A percentile compares a stretch with the other conserved stretches of the same genome.
Conservation (phyloP, 1,140 invertebrate species). For the Eupristina koningsbergeri region DNA sequence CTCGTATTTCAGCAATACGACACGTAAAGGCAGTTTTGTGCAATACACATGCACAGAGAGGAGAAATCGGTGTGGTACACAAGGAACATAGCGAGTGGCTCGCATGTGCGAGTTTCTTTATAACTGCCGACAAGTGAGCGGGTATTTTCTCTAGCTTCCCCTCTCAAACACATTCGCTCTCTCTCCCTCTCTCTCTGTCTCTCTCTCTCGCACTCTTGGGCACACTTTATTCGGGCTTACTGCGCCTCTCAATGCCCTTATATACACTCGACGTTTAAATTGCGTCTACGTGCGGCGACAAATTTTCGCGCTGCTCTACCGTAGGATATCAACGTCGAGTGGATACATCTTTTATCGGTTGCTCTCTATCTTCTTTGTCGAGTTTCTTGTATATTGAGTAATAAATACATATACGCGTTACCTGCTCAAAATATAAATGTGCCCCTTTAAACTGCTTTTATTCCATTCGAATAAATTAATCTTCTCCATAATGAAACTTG, state of each 20-base stretch:
- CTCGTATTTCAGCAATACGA: constrained; percentile 41
- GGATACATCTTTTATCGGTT: constrained; percentile 25
- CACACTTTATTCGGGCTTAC: not conserved
- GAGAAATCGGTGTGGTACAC: no score
- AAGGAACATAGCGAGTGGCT: not conserved
- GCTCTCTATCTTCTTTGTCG: constrained; percentile 9
- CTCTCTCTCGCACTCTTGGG: not conserved
- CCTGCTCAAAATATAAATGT: not conserved
- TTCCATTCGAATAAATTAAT: not conserved
- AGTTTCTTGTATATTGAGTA: not conserved
- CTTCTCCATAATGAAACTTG: not conserved
- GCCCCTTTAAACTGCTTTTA: not conserved
- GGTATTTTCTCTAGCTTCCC: not conserved
- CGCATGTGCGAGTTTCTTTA: constrained; percentile 19
- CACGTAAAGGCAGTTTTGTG: constrained; percentile 42
- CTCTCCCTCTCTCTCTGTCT: not conserved
- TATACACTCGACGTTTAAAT: constrained; percentile 31
- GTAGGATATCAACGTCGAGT: constrained; percentile 20
- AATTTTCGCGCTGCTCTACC: constrained; percentile 9
- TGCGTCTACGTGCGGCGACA: constrained; percentile 24
- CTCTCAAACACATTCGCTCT: not conserved
- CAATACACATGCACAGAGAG: not conserved
- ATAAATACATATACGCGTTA: not conserved
- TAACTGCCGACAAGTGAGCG: constrained; percentile 4
- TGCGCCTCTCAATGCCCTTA: constrained; percentile 6